Percentiles rank a stretch among this genome's conserved stretches.
These are phyloP conservation scores for Scaptomyza montana DNA, from an alignment of 1,140 invertebrate genomes.

Conservation along the genomic window DNA sequence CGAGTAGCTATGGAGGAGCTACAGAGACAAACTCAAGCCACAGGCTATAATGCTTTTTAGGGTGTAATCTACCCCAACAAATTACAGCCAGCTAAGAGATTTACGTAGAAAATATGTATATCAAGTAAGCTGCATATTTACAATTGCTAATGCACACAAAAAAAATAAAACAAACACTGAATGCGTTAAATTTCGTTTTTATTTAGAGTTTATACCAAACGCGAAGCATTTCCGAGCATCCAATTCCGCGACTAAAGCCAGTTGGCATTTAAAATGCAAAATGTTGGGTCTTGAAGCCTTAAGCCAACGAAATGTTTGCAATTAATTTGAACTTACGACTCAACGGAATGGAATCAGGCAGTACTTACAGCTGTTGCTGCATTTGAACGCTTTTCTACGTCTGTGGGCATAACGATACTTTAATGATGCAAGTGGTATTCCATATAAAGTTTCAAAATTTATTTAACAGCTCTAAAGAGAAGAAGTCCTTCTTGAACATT, in stretches of 20 bases:
- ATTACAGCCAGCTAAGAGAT: background rate
- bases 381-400: background rate
- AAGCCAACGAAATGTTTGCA: slow-evolving; percentile 64
- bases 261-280: slow-evolving; percentile 65
- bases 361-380: slow-evolving; percentile 22
- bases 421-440: slow-evolving; percentile 18
- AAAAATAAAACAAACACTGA: background rate
- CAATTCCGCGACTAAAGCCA: slow-evolving; percentile 14
- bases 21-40: slow-evolving; percentile 30
- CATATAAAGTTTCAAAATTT: slow-evolving; percentile 1
- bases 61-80: slow-evolving; percentile 14
- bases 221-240: slow-evolving; percentile 8
- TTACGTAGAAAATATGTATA: slow-evolving; percentile 36
- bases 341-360: slow-evolving; percentile 11
- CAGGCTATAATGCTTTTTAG: slow-evolving; percentile 76
- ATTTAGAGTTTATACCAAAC: slow-evolving; percentile 13
- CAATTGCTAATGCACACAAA: slow-evolving; percentile 44
- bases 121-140: slow-evolving; percentile 61
- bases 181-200: slow-evolving; percentile 47
- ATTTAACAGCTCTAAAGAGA: background rate
- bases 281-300: slow-evolving; percentile 33
- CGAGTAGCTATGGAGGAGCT: background rate
- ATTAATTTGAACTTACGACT: slow-evolving; percentile 72
- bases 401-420: slow-evolving; percentile 25
- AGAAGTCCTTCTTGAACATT: background rate